These are phyloP conservation scores for Pseudomyrmex dendroicus DNA, from an alignment of 1,140 invertebrate genomes.

Conservation along the genomic window DNA sequence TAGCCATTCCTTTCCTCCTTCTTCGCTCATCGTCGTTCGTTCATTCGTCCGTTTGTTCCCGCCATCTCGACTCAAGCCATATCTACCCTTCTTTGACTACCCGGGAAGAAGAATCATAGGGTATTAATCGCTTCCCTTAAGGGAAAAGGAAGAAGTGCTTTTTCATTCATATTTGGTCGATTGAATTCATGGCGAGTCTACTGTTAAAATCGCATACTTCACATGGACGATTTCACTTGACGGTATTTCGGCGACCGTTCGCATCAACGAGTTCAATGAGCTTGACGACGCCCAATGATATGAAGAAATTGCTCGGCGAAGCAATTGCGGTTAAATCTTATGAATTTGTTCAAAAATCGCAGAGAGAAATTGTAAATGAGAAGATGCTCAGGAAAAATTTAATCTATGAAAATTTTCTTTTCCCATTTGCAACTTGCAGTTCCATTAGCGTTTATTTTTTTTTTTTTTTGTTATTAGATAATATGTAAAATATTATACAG, in stretches of 20 bases:
- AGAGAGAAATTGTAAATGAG: not conserved
- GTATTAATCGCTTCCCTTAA: not conserved
- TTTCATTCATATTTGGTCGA: constrained; percentile 67
- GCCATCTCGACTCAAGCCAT: constrained; percentile 51
- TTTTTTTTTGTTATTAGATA: no score
- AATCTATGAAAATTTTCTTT: no score
- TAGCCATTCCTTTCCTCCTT: constrained; percentile 73
- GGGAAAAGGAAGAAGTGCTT: not conserved
- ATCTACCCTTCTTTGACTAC: constrained; percentile 49
- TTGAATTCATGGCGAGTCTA: constrained; percentile 65
- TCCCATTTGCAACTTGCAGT: no score
- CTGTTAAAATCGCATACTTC: constrained; percentile 3
- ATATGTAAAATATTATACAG: no score
- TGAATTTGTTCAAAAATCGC: not conserved
- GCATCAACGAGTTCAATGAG: not conserved
- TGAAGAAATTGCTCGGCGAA: not conserved
- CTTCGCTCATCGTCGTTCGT: constrained; percentile 72
- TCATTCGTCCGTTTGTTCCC: constrained; percentile 77
- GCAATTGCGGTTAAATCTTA: not conserved
- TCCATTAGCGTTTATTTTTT: no score
- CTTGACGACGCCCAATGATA: constrained; percentile 4
- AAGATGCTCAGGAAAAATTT: not conserved
- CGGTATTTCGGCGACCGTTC: constrained; percentile 52
- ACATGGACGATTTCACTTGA: constrained; percentile 70
- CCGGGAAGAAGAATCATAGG: constrained; percentile 22